Conservation (phyloP, 2,888 invertebrate species). For the Tiphia femorata region DNA sequence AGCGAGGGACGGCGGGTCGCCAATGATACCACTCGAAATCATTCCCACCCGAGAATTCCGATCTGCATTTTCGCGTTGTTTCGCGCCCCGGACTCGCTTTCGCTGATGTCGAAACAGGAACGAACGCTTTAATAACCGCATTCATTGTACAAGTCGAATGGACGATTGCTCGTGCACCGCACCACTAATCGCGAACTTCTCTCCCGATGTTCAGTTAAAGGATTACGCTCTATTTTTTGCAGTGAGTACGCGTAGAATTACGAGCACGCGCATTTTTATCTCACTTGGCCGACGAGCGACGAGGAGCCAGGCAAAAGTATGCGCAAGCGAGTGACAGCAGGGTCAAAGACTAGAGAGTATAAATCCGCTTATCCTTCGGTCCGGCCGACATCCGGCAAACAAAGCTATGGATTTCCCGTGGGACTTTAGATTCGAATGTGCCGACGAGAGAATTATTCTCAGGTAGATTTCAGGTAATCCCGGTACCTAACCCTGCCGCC, state of each 20-base stretch:
- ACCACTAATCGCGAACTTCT: background rate
- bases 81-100: background rate
- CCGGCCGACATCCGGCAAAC: constrained; percentile 46
- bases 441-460: constrained; percentile 50
- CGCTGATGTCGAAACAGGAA: background rate
- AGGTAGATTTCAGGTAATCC: constrained; percentile 61
- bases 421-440: constrained; percentile 55
- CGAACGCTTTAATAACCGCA: background rate
- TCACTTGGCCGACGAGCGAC: constrained; percentile 52
- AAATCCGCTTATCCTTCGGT: constrained; percentile 62
- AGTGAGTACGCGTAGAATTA: background rate
- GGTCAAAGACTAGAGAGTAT: constrained; percentile 47
- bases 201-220: background rate
- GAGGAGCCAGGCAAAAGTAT: constrained; percentile 29
- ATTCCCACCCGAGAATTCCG: background rate
- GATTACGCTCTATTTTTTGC: background rate
- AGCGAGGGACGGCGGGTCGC: background rate
- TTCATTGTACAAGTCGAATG: background rate
- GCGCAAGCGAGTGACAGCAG: constrained; percentile 22
- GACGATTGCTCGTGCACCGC: background rate
- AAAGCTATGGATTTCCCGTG: constrained; percentile 58
- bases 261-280: constrained; percentile 28
- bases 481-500: too few relatives aligned
- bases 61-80: background rate
- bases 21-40: too few relatives aligned